These are phyloP conservation scores for Eilema depressum DNA, from an alignment of 2,888 invertebrate species.

Conservation along the genomic window DNA sequence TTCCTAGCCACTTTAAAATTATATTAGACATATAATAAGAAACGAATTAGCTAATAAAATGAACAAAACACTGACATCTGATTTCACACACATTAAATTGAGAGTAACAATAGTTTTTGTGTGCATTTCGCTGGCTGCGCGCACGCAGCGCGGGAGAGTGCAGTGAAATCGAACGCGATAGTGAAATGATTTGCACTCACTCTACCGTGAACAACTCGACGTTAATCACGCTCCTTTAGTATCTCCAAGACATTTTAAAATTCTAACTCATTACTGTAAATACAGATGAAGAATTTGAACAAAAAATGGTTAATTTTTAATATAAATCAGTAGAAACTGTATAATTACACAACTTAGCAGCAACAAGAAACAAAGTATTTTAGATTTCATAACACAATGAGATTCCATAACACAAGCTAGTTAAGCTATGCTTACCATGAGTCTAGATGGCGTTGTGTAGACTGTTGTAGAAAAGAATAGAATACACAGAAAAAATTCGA, in stretches of 20 bases:
- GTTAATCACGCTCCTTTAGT: constrained; percentile 27
- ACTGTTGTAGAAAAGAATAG: too few relatives aligned
- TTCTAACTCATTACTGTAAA: constrained; percentile 4
- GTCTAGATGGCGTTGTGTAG: too few relatives aligned
- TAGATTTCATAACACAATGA: too few relatives aligned
- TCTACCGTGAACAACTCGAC: constrained; percentile 52
- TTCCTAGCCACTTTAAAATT: background rate
- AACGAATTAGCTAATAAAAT: constrained; percentile 15
- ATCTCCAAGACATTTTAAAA: background rate
- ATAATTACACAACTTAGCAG: background rate
- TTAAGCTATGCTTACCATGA: too few relatives aligned
- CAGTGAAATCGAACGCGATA: constrained; percentile 70
- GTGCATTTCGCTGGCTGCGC: constrained; percentile 26
- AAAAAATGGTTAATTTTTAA: background rate
- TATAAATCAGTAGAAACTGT: constrained; percentile 1
- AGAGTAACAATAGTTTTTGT: constrained; percentile 51
- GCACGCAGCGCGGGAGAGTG: constrained; percentile 45
- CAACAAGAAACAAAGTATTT: background rate
- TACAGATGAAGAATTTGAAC: background rate
- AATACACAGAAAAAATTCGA: background rate
- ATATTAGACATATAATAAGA: background rate
- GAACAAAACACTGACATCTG: constrained; percentile 19
- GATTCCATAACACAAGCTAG: too few relatives aligned
- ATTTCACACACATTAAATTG: constrained; percentile 51
- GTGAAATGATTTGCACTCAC: constrained; percentile 62